A percentile compares a stretch with the other conserved stretches of the same genome.
These are phyloP conservation scores for Xylocopa sonorina DNA, from an alignment of 1,140 invertebrate genomes.

Conservation along the genomic window DNA sequence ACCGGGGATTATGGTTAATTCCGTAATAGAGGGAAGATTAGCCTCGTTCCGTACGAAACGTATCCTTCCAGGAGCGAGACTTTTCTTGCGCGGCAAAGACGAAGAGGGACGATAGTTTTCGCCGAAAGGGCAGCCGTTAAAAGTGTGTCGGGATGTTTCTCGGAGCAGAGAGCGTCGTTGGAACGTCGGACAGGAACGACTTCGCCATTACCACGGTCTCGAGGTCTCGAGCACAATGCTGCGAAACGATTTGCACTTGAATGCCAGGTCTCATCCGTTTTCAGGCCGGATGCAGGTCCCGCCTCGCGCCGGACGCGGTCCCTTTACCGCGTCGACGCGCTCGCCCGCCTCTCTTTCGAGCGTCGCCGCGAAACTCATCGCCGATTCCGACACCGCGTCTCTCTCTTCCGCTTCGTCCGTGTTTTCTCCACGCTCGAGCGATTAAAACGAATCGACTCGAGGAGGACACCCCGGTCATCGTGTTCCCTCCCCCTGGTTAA, in stretches of 20 bases:
- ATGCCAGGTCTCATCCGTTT: constrained; percentile 69
- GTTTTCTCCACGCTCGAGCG: neutral
- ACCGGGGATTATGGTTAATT: constrained; percentile 48
- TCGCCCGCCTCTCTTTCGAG: neutral
- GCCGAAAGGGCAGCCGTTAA: neutral
- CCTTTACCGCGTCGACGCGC: constrained; percentile 48
- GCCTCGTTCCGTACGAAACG: constrained; percentile 29
- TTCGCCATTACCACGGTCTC: constrained; percentile 45
- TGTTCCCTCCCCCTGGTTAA: no score
- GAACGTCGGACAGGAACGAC: neutral
- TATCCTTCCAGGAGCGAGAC: neutral
- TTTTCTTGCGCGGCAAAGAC: neutral
- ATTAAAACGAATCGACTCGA: constrained; percentile 28
- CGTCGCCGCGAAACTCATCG: neutral
- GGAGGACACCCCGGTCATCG: no score
- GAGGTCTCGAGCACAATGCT: constrained; percentile 65
- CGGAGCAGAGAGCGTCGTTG: neutral
- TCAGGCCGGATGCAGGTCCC: constrained; percentile 70
- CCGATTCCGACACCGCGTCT: neutral
- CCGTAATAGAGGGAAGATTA: constrained; percentile 58
- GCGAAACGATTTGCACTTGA: constrained; percentile 77
- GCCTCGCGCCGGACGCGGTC: constrained; percentile 70
- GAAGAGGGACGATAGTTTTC: neutral
- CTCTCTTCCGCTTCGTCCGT: neutral
- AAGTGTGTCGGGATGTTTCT: neutral